Base-by-base conservation (phyloP, 2,113 vertebrate species). In the Ammodramus savannarum region DNA sequence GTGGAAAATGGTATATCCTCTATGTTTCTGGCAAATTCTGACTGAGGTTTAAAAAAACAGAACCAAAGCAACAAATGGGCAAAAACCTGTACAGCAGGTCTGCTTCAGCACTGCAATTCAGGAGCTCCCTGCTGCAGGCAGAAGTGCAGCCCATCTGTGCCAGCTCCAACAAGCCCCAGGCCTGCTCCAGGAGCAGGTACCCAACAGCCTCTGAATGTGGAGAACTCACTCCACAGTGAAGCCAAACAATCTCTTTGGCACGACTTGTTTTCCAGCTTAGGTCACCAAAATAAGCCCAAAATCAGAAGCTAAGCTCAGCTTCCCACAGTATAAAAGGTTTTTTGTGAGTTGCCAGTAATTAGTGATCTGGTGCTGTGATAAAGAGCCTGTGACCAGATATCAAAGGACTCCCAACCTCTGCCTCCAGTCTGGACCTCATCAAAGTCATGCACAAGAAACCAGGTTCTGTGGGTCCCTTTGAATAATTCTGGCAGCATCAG, bases 231-330 rank as follows among this genome's bases (percentile, higher is more conserved):
- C 0, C 44, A 39, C 43, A 76, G 46, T 26, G 3, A 54, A 71
- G 27, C 7, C 58, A 43, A 78, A 62, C 68, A 52, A 5, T 1
- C 36, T 36, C 81, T 79, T 80, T 38, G 58, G 23, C 52, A 48
- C 8, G 20, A 68, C 62, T 57, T 78, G 44, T 55, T 75, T 89
- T 85, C 41, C 55, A 90, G 44, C 63, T 27, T 16, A 63, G 21
- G 61, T 67, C 61, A 90, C 46, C 52, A 63, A 84, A 87, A 16
- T 11, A 74, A 95, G 51, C 46, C 48, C 48, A 22, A 65, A 93
- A 72, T 62, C 68, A 82, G 91, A 93, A 85, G 69, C 68, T 85
- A 93, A 90, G 62, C 51, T 85, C 66, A 55, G 55, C 69, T 90
- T 93, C 69, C 23, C 65, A 57, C 8, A 68, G 75, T 3, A 75